Evolutionary conservation across 2,888 invertebrate species (phyloP).

Genomic region (Scaptomyza cyrtandrae): DNA sequence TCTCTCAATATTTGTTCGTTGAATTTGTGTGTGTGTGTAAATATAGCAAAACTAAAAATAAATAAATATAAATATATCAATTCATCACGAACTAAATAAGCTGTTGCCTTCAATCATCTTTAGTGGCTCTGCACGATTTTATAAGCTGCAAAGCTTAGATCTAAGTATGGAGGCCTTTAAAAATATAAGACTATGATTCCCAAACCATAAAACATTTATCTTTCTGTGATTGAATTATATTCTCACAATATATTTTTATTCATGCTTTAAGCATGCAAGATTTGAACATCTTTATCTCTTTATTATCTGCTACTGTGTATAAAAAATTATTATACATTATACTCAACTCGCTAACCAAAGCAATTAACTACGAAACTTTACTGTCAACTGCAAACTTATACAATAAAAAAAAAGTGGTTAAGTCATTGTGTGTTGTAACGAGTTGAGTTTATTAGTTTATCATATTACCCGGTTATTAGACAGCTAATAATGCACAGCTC

Average conservation of each 20-base stretch:
- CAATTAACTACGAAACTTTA: background rate
- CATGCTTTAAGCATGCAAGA: background rate
- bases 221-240: background rate
- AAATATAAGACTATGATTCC: too few relatives aligned
- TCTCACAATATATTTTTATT: background rate
- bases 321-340: background rate
- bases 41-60: background rate
- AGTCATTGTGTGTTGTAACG: constrained; percentile 8
- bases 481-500: constrained; percentile 15
- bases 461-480: constrained; percentile 41
- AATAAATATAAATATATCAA: background rate
- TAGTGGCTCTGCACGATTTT: constrained; percentile 11
- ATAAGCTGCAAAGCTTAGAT: background rate
- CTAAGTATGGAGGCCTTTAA: background rate
- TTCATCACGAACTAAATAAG: constrained; percentile 18
- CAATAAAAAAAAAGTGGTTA: constrained; percentile 4
- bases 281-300: background rate
- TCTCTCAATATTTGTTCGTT: constrained; percentile 17
- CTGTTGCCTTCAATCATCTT: constrained; percentile 2
- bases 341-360: too few relatives aligned
- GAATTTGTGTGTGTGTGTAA: constrained; percentile 10
- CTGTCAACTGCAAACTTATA: background rate
- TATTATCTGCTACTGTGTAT: background rate
- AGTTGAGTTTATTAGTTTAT: constrained; percentile 17
- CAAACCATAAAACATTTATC: too few relatives aligned